Evolutionary conservation across 2,888 invertebrate species (phyloP).

Genomic region (Pollenia angustigena): DNA sequence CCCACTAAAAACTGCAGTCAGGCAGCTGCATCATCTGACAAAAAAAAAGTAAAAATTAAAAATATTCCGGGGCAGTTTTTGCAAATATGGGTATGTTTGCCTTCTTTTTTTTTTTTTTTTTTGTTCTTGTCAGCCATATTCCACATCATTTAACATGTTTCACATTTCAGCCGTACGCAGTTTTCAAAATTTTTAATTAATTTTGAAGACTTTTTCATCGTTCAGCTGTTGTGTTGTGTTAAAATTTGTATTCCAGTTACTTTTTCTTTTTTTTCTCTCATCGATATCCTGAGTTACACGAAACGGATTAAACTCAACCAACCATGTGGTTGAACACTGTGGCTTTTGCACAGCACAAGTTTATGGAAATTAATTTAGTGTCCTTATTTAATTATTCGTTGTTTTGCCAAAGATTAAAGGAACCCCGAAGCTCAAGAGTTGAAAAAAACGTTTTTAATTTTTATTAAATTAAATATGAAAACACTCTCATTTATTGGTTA

Average conservation of each 20-base stretch:
- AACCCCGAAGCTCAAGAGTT: background rate
- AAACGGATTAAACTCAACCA: conserved; percentile 26
- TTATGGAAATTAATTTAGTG: conserved; percentile 42
- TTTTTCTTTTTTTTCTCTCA: background rate
- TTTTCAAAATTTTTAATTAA: conserved; percentile 33
- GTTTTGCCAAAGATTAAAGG: conserved; percentile 15
- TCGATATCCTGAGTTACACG: conserved; percentile 13
- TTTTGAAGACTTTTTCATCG: background rate
- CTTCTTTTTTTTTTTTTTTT: too few relatives aligned
- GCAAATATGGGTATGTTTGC: background rate
- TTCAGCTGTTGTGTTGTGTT: background rate
- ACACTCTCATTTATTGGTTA: too few relatives aligned
- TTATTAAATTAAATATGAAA: background rate
- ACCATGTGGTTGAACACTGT: conserved; percentile 17
- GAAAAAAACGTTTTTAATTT: background rate
- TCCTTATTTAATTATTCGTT: conserved; percentile 27
- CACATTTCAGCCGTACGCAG: background rate
- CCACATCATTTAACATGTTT: conserved; percentile 18
- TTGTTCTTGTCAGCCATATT: background rate
- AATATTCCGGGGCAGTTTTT: background rate
- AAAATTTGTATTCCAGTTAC: background rate
- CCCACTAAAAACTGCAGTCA: background rate
- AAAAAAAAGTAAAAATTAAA: background rate
- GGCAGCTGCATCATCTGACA: too few relatives aligned
- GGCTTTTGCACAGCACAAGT: conserved; percentile 6